Evolutionary conservation across 2,888 invertebrate genomes (phyloP).

Genomic region (Matsumyia berberina): DNA sequence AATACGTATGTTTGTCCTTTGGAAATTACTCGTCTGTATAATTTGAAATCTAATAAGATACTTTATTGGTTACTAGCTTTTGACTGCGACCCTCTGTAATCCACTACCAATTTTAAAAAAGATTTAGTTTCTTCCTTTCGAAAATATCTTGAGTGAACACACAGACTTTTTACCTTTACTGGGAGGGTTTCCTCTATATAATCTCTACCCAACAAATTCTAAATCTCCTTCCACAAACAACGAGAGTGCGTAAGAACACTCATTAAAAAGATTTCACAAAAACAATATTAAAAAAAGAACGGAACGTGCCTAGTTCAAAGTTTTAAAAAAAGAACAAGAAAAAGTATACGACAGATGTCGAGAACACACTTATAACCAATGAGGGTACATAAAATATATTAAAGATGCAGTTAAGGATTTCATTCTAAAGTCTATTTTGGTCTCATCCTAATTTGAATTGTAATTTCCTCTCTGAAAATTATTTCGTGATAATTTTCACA

Average conservation of each 20-base stretch:
- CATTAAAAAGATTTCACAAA: slow-evolving; percentile 40
- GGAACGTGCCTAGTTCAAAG: slow-evolving; percentile 53
- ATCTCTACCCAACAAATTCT: slow-evolving; percentile 23
- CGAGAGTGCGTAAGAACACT: slow-evolving; percentile 21
- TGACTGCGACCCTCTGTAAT: too few species aligned
- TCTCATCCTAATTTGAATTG: slow-evolving; percentile 33
- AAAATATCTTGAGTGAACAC: too few species aligned
- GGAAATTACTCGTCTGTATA: slow-evolving; percentile 26
- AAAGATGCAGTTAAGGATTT: slow-evolving; percentile 53
- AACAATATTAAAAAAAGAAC: slow-evolving; percentile 48
- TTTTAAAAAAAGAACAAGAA: slow-evolving; percentile 64
- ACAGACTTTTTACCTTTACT: too few species aligned
- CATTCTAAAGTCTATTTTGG: slow-evolving; percentile 38
- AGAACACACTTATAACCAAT: slow-evolving; percentile 19
- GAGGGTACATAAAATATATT: slow-evolving; percentile 30
- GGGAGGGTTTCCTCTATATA: slow-evolving; percentile 4
- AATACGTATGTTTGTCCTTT: background rate
- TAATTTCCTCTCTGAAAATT: slow-evolving; percentile 24
- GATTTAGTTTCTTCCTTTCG: too few species aligned
- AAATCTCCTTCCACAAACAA: slow-evolving; percentile 19
- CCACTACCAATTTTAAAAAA: too few species aligned
- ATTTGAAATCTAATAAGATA: slow-evolving; percentile 11
- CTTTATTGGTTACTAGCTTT: background rate
- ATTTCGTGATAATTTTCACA: slow-evolving; percentile 34
- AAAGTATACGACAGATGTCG: slow-evolving; percentile 53